Conservation (phyloP, 2,797 vertebrate species). For the Malurus leucopterus region DNA sequence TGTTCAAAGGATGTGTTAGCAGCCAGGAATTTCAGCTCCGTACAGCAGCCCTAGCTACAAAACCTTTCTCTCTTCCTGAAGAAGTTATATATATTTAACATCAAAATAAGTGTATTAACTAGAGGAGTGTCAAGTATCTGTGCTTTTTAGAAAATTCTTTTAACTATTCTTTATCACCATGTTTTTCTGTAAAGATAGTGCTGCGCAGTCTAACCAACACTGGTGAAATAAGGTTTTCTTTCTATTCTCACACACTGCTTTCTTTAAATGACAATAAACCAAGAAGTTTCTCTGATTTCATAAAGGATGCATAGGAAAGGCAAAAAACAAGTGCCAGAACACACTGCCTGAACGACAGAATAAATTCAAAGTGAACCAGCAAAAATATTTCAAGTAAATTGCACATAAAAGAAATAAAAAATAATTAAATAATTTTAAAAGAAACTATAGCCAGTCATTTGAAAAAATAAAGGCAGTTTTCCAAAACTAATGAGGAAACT, state of each 20-base stretch:
- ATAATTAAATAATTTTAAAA: background rate
- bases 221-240: background rate
- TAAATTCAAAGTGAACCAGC: background rate
- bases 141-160: background rate
- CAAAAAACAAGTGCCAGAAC: background rate
- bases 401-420: background rate
- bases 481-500: background rate
- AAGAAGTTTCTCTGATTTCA: background rate
- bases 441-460: background rate
- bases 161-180: background rate
- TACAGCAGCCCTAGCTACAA: background rate
- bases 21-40: background rate
- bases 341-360: background rate
- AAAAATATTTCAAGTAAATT: background rate
- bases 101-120: background rate
- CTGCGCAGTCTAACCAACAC: background rate
- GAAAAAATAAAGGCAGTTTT: background rate
- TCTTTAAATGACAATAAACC: background rate
- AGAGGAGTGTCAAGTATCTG: background rate
- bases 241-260: background rate
- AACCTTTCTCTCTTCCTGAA: background rate
- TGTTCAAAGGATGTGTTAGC: background rate
- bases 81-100: background rate
- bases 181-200: background rate
- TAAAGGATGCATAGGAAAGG: background rate